Percentiles rank a stretch among this genome's conserved stretches.
Evolutionary conservation across 2,113 vertebrate genomes (phyloP).

Genomic region (Gasterosteus nipponicus): DNA sequence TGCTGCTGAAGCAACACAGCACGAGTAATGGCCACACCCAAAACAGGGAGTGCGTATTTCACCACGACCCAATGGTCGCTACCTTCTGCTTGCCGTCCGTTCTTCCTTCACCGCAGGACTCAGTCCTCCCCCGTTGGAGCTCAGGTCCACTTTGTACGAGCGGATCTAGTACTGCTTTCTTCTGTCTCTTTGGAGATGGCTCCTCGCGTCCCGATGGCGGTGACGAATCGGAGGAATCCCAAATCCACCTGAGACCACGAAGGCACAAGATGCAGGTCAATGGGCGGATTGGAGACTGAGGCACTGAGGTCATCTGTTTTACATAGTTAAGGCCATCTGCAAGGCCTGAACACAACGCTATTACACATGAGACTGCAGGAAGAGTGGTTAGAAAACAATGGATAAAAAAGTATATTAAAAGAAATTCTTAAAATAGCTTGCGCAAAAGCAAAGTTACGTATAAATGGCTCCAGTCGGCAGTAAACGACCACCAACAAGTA

Average conservation of each 20-base stretch:
- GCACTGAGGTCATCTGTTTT: not conserved
- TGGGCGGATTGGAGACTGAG: not conserved
- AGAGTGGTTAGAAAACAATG: not conserved
- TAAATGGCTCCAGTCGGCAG: too few relatives aligned
- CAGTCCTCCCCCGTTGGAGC: conserved; percentile 97
- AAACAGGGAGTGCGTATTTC: too few relatives aligned
- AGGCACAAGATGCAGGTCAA: not conserved
- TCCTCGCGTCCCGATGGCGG: conserved; percentile 93
- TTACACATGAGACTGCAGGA: not conserved
- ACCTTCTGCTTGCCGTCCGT: conserved; percentile 88
- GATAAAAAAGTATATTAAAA: too few relatives aligned
- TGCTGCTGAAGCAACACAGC: too few relatives aligned
- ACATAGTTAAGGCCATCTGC: too few relatives aligned
- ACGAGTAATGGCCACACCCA: too few relatives aligned
- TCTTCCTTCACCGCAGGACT: conserved; percentile 92
- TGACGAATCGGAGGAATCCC: conserved; percentile 89
- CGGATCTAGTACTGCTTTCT: conserved; percentile 90
- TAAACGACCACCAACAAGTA: too few relatives aligned
- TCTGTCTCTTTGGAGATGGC: conserved; percentile 95
- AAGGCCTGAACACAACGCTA: not conserved
- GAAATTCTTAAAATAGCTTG: too few relatives aligned
- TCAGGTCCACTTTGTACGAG: conserved; percentile 90
- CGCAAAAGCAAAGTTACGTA: not conserved
- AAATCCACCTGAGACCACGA: conserved; percentile 87
- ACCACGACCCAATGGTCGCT: conserved; percentile 49